Evolutionary conservation across 1,140 invertebrate genomes (phyloP), one percentile per base, ranked within the genome.

Genomic region (Drosophila obscura): DNA sequence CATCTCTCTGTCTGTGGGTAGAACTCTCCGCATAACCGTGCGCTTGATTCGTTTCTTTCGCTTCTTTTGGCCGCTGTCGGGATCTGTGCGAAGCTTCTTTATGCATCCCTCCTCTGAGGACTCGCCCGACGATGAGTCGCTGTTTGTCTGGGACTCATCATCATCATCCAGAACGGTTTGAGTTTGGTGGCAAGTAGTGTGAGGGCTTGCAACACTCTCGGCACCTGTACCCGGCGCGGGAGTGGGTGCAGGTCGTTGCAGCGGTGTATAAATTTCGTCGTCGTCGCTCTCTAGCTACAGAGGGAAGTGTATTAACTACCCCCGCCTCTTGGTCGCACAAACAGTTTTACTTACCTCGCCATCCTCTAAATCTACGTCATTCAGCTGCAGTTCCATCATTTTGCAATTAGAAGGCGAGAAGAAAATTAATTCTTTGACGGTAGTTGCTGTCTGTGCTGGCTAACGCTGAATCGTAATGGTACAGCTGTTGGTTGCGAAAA

Each of bases 1-100:
- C 59, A 59, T 64, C 50, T 91, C 91, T 77, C 91, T 60, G 75
- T 85, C 92, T 1, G 90, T 75, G 66, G 93, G 93, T 24, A 68
- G 93, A 91, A 92, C 93, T 92, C 79, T 93, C 84, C 61, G 92
- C 93, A 82, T 93, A 71, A 55, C 93, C 76, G 58, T 93, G 73
- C 56, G 93, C 82, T 31, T 93, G 79, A 66, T 93, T 74, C 84
- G 84, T 35, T 73, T 80, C 46, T 59, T 88, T n/a, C 73, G 64
- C 52, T 75, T 82, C 13, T 81, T 85, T 9, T 75, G 73, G 26
- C 58, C 28, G 13, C 65, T 59, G 3, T 15, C 56, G 11, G 71
- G 91, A 22, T 93, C 71, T 24, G 72, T 80, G n/a, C 80, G 73
- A 13, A 91, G 59, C 48, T 92, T 90, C 52, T 87, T 91, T 41